phyloP scores from a whole-genome alignment of 2,888 invertebrate genomes.

The Idaea dimidiata region DNA sequence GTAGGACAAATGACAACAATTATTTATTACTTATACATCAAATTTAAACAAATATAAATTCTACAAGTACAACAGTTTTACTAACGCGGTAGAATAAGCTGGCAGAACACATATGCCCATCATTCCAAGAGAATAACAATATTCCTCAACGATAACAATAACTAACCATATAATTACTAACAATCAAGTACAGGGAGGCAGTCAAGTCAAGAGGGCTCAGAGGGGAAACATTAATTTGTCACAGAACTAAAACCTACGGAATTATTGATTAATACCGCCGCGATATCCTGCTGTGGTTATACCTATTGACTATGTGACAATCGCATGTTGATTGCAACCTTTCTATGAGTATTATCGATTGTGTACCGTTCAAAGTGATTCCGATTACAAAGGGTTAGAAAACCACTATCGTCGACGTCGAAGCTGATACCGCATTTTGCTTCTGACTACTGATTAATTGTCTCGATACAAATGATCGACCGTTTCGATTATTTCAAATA shows the following conservation, averaged over 20 bases:
- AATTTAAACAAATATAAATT: neutral
- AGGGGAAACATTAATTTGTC: conserved; percentile 7
- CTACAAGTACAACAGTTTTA: neutral
- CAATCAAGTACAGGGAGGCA: neutral
- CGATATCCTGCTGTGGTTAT: conserved; percentile 40
- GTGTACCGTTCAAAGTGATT: conserved; percentile 67
- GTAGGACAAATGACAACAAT: too few relatives aligned
- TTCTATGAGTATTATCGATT: conserved; percentile 57
- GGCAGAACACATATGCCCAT: neutral
- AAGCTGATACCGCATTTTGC: conserved; percentile 39
- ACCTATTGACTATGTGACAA: conserved; percentile 44
- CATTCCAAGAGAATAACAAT: neutral
- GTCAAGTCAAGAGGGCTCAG: neutral
- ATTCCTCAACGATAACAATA: neutral
- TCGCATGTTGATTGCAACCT: conserved; percentile 60
- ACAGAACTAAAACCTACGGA: conserved; percentile 4
- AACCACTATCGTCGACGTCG: conserved; percentile 61
- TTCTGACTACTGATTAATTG: conserved; percentile 59
- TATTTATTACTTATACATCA: too few relatives aligned
- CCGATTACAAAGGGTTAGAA: conserved; percentile 69
- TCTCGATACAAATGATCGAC: conserved; percentile 43
- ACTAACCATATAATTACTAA: neutral
- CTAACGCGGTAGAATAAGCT: neutral
- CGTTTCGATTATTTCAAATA: conserved; percentile 30
- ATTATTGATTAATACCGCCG: conserved; percentile 35